phyloP scores from a whole-genome alignment of 2,113 vertebrate genomes.

The Fulmarus glacialis region DNA sequence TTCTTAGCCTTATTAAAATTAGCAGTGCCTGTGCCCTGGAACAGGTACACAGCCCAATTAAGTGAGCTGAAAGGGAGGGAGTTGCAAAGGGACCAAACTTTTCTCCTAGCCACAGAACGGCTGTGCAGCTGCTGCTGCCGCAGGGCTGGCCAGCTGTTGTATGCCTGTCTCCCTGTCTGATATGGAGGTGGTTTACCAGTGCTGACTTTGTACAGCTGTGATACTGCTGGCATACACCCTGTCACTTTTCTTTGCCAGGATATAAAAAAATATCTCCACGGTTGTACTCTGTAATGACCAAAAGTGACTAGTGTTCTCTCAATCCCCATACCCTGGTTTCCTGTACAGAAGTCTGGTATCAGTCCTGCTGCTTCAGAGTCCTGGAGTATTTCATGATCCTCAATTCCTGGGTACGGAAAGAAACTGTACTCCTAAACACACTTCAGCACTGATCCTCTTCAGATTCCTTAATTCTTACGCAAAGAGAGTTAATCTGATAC shows the following conservation, averaged over 20 bases:
- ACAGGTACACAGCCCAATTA: not conserved
- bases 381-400: not conserved
- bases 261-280: not conserved
- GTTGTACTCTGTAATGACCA: not conserved
- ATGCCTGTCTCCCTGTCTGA: not conserved
- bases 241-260: not conserved
- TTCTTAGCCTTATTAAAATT: constrained; percentile 15
- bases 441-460: not conserved
- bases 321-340: not conserved
- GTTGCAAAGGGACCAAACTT: not conserved
- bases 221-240: not conserved
- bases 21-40: not conserved
- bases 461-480: not conserved
- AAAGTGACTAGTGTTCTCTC: not conserved
- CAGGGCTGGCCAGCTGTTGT: not conserved
- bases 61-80: not conserved
- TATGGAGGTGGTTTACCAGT: not conserved
- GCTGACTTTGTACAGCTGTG: not conserved
- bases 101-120: not conserved
- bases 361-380: not conserved
- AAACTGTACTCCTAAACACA: not conserved
- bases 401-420: not conserved
- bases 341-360: not conserved
- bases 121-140: not conserved
- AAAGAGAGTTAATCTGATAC: not conserved